Evolutionary conservation across 2,797 vertebrate species (phyloP).

Genomic region (Tympanoctomys barrerae): DNA sequence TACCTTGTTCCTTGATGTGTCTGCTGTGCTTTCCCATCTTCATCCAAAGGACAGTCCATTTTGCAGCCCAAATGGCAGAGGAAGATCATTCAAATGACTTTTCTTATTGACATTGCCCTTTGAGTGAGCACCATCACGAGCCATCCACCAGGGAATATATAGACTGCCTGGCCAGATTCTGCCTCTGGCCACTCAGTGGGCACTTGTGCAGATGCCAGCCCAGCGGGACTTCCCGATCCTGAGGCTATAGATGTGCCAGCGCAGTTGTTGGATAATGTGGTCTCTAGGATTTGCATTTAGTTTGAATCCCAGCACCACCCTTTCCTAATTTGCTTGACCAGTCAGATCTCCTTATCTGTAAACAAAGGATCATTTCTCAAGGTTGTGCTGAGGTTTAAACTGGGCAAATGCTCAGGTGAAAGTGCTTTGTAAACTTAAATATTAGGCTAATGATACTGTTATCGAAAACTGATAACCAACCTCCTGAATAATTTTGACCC

Average conservation of each 20-base stretch:
- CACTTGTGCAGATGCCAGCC: background rate
- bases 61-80: background rate
- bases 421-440: constrained; percentile 48
- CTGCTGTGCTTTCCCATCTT: background rate
- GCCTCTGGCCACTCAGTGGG: background rate
- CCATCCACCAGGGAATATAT: background rate
- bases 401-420: background rate
- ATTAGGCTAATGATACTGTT: constrained; percentile 19
- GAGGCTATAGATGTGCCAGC: background rate
- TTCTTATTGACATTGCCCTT: constrained; percentile 1
- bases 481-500: background rate
- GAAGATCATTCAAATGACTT: constrained; percentile 14
- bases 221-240: background rate
- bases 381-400: background rate
- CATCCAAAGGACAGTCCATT: background rate
- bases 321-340: background rate
- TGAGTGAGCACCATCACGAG: background rate
- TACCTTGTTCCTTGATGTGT: background rate
- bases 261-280: background rate
- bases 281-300: background rate
- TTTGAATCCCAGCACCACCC: background rate
- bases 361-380: background rate
- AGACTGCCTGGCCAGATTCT: background rate
- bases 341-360: background rate
- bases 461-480: constrained; percentile 29